A percentile compares a stretch with the other conserved stretches of the same genome.
phyloP scores from a whole-genome alignment of 2,797 vertebrate genomes.

The Cyclopterus lumpus region DNA sequence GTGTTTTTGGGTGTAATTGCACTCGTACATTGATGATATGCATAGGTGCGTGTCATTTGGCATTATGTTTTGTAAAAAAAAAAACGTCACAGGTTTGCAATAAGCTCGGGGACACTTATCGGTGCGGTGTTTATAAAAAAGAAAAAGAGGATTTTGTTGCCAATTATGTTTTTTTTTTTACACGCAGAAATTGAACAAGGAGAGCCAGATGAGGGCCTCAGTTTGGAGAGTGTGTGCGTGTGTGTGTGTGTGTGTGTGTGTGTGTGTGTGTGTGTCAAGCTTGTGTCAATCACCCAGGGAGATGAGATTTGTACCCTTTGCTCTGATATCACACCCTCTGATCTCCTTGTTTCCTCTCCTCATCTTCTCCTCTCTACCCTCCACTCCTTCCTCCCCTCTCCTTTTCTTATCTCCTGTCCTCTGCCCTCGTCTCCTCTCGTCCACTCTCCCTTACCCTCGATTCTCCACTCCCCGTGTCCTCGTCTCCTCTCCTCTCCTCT shows the following conservation, averaged over 20 bases:
- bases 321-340: conserved; percentile 27
- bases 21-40: conserved; percentile 65
- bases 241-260: not conserved
- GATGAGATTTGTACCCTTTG: conserved; percentile 41
- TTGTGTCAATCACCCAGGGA: conserved; percentile 37
- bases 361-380: not conserved
- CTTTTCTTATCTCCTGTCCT: not conserved
- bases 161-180: too few species aligned
- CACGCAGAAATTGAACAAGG: not conserved
- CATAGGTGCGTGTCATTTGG: conserved; percentile 66
- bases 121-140: not conserved
- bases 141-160: not conserved
- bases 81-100: conserved; percentile 25
- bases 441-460: not conserved
- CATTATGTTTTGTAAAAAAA: conserved; percentile 54
- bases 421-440: not conserved
- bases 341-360: not conserved
- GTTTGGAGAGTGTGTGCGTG: not conserved
- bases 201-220: not conserved
- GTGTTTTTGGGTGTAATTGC: conserved; percentile 66
- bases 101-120: conserved; percentile 39
- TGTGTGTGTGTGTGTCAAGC: conserved; percentile 11
- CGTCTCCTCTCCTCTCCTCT: conserved; percentile 5
- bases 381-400: not conserved
- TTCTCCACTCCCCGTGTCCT: not conserved